Evolutionary conservation across 2,888 invertebrate species (phyloP).

Genomic region (Philopedon plagiatum): DNA sequence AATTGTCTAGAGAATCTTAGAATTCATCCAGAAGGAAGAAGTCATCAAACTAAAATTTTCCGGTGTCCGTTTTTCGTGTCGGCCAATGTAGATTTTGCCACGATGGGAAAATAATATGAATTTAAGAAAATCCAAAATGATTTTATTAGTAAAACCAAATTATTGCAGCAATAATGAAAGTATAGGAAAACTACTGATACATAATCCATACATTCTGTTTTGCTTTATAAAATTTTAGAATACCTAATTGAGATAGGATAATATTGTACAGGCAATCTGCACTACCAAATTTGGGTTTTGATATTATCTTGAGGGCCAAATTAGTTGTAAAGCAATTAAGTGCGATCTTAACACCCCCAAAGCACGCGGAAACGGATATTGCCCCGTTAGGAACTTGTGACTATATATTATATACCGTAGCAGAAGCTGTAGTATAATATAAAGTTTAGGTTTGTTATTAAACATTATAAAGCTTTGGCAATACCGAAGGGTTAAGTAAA

Average conservation of each 20-base stretch:
- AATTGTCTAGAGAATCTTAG: too few relatives aligned
- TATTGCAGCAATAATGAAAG: too few relatives aligned
- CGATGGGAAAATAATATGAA: too few relatives aligned
- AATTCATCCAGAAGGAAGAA: too few relatives aligned
- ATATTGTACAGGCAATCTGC: constrained; percentile 30
- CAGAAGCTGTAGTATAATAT: background rate
- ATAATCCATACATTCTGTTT: background rate
- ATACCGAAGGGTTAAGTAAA: too few relatives aligned
- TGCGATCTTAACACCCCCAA: constrained; percentile 19
- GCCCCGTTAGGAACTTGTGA: constrained; percentile 9
- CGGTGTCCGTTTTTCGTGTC: too few relatives aligned
- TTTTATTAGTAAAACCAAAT: too few relatives aligned
- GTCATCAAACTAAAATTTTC: too few relatives aligned
- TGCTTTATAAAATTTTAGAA: background rate
- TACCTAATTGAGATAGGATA: background rate
- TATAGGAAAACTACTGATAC: too few relatives aligned
- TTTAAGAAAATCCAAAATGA: too few relatives aligned
- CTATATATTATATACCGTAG: background rate
- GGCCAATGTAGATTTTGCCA: too few relatives aligned
- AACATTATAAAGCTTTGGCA: too few relatives aligned
- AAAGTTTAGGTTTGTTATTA: background rate
- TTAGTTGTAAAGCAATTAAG: constrained; percentile 40
- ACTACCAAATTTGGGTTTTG: constrained; percentile 27
- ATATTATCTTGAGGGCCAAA: constrained; percentile 40
- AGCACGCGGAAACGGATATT: constrained; percentile 21